Percentiles rank a stretch among this genome's conserved stretches.
Evolutionary conservation across 1,140 invertebrate genomes (phyloP).

Genomic region (Bombus balteatus): DNA sequence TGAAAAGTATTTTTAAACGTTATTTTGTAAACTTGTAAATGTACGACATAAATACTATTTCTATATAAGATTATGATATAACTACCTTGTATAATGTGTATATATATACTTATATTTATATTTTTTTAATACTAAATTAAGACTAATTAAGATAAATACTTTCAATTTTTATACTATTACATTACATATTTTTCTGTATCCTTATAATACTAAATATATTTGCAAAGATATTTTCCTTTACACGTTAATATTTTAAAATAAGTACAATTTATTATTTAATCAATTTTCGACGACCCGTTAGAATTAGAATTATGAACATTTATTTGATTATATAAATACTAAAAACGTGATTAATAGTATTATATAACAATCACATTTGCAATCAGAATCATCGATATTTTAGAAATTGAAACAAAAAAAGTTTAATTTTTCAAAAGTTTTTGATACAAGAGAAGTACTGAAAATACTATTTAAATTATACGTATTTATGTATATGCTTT

Average conservation of each 20-base stretch:
- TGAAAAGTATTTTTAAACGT: too few relatives aligned
- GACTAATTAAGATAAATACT: too few relatives aligned
- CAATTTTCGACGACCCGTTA: not conserved
- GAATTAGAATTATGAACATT: not conserved
- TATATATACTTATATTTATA: too few relatives aligned
- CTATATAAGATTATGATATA: not conserved
- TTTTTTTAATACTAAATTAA: too few relatives aligned
- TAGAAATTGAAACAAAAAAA: not conserved
- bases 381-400: not conserved
- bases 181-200: not conserved
- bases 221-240: not conserved
- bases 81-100: not conserved
- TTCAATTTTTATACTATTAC: too few relatives aligned
- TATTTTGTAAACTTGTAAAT: not conserved
- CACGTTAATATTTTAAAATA: not conserved
- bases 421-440: not conserved
- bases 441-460: not conserved
- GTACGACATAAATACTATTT: not conserved
- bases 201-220: not conserved
- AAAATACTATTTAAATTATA: not conserved
- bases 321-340: not conserved
- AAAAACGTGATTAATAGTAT: not conserved
- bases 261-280: not conserved
- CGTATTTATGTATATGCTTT: not conserved
- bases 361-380: not conserved